Conservation (phyloP, 2,113 vertebrate genomes). For the Saguinus midas region DNA sequence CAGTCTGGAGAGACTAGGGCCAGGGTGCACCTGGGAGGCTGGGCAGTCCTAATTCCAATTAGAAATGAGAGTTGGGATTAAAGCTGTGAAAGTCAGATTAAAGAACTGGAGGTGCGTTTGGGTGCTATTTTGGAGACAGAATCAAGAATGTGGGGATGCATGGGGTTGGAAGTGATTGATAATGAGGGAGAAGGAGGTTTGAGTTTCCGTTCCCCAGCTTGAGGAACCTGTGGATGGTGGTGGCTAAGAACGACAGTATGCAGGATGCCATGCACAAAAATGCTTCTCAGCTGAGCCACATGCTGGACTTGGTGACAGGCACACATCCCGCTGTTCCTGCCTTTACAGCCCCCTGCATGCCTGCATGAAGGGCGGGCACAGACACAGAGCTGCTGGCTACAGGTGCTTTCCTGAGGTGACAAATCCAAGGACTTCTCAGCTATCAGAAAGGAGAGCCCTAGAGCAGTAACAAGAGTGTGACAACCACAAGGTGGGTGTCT, state of each 20-base stretch:
- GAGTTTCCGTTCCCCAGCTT: background rate
- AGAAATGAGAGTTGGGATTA: background rate
- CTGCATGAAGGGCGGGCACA: background rate
- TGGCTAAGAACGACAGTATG: background rate
- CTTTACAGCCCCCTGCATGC: background rate
- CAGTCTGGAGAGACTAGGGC: background rate
- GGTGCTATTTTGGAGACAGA: background rate
- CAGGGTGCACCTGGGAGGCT: background rate
- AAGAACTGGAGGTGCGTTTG: background rate
- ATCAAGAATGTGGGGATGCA: background rate
- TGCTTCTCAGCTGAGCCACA: background rate
- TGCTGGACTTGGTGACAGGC: background rate
- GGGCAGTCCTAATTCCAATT: background rate
- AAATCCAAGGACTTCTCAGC: background rate
- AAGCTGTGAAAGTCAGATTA: background rate
- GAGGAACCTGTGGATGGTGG: background rate
- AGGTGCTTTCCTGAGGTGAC: background rate
- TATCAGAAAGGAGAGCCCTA: background rate
- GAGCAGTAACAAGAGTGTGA: background rate
- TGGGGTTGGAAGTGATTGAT: background rate
- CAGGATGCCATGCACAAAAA: background rate
- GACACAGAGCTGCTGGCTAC: background rate
- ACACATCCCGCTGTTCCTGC: background rate
- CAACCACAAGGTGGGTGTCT: background rate
- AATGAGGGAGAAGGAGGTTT: background rate